phyloP scores from a whole-genome alignment of 2,113 vertebrate genomes.

The Ceyx melanurus region DNA sequence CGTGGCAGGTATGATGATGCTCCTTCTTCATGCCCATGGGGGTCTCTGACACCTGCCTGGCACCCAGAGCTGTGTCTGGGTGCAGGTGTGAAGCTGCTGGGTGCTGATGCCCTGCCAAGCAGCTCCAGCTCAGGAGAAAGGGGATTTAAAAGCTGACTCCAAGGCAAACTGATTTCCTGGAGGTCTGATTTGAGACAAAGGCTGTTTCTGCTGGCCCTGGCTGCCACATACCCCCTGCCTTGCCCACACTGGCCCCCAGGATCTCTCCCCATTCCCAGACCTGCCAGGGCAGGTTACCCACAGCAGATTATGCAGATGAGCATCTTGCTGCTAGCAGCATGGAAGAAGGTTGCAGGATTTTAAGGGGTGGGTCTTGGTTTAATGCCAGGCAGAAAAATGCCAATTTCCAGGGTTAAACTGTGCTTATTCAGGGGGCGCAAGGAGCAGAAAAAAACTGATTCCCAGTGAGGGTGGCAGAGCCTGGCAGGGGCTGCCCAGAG shows the following conservation, averaged over 20 bases:
- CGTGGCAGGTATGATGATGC: rapidly evolving
- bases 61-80: neutral
- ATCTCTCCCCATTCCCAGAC: neutral
- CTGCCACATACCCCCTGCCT: neutral
- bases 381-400: neutral
- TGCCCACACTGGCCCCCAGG: neutral
- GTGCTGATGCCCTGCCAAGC: neutral
- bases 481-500: too few species aligned
- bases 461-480: too few species aligned
- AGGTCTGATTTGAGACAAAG: neutral
- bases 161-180: neutral
- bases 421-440: neutral
- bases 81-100: rapidly evolving
- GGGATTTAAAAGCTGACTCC: neutral
- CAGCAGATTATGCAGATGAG: neutral
- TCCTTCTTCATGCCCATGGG: rapidly evolving
- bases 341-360: neutral
- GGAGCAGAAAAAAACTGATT: neutral
- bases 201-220: neutral
- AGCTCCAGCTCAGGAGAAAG: neutral
- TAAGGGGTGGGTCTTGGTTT: neutral
- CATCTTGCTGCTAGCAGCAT: neutral
- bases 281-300: neutral
- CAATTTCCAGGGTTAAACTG: neutral
- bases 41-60: rapidly evolving